Base-by-base conservation (phyloP, 2,888 invertebrate species). In the Sminthurides aquaticus region DNA sequence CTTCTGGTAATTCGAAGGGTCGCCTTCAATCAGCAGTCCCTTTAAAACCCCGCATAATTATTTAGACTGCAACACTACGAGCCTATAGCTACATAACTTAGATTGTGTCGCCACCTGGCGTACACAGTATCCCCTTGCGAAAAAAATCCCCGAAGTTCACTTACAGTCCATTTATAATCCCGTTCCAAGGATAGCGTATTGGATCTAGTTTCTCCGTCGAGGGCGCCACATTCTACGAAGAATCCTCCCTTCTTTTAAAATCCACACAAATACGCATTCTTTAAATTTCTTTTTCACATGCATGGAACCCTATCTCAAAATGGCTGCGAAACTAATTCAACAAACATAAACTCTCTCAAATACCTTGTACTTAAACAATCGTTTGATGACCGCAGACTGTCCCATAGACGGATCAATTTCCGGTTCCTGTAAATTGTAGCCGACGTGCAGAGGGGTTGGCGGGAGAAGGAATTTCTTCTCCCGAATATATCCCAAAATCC, bases 121-220 rank as follows among this genome's bases (percentile, higher is more conserved):
- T n/a, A n/a, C n/a, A n/a, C n/a, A n/a, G n/a, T n/a, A n/a, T n/a
- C n/a, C n/a, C n/a, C n/a, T n/a, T n/a, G n/a, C n/a, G n/a, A n/a
- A n/a, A n/a, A n/a, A n/a, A n/a, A n/a, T n/a, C n/a, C n/a, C n/a
- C n/a, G n/a, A n/a, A n/a, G n/a, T n/a, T n/a, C n/a, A n/a, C n/a
- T n/a, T n/a, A n/a, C n/a, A n/a, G n/a, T 65, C 79, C 79, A 79
- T 5, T 75, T 76, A 3, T 76, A 67, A 15, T 75, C 67, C 60
- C 74, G 71, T 71, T 79, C 79, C 66, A 79, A 75, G 65, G 75
- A 77, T 2, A 79, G 71, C 3, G 78, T 77, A 68, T 79, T 79
- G 8, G 79, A 79, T 2, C 78, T 71, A 3, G 76, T 77, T 71
- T 79, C 79, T 2, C 79, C 79, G 69, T 79, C 78, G 64, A 79